Conservation (phyloP, 2,888 invertebrate genomes). For the Acrocera orbiculus region DNA sequence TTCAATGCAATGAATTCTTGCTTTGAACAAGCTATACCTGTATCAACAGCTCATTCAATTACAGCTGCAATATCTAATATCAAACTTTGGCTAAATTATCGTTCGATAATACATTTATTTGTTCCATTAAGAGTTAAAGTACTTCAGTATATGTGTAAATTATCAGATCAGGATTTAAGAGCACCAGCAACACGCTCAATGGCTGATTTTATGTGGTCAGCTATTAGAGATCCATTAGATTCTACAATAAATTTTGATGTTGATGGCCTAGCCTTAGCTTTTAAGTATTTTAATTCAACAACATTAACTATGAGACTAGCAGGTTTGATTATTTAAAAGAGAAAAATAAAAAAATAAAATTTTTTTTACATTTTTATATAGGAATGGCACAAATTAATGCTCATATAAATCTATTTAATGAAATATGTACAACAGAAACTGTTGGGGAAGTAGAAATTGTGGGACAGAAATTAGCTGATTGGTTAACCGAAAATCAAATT, state of each 20-base stretch:
- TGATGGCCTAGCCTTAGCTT: constrained; percentile 81
- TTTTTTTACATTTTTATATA: constrained; percentile 9
- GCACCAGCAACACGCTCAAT: constrained; percentile 78
- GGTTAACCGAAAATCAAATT: constrained; percentile 77
- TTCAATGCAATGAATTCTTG: constrained; percentile 73
- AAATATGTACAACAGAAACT: constrained; percentile 75
- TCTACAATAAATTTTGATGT: constrained; percentile 71
- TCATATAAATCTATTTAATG: constrained; percentile 80
- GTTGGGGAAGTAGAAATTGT: constrained; percentile 71
- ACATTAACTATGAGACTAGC: constrained; percentile 86
- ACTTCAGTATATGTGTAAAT: constrained; percentile 81
- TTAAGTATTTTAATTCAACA: constrained; percentile 89
- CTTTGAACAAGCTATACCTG: constrained; percentile 68
- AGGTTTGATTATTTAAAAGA: no score
- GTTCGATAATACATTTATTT: constrained; percentile 73
- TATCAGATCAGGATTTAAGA: constrained; percentile 79
- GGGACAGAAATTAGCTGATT: constrained; percentile 68
- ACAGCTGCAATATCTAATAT: constrained; percentile 83
- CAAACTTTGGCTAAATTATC: constrained; percentile 83
- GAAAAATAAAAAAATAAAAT: background rate
- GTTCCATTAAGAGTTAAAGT: constrained; percentile 75
- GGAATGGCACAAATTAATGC: constrained; percentile 82
- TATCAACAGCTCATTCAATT: constrained; percentile 80
- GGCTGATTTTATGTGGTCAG: constrained; percentile 94
- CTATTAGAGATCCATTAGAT: constrained; percentile 81